Conservation (phyloP, 1,140 invertebrate genomes). For the Brachionus plicatilis region DNA sequence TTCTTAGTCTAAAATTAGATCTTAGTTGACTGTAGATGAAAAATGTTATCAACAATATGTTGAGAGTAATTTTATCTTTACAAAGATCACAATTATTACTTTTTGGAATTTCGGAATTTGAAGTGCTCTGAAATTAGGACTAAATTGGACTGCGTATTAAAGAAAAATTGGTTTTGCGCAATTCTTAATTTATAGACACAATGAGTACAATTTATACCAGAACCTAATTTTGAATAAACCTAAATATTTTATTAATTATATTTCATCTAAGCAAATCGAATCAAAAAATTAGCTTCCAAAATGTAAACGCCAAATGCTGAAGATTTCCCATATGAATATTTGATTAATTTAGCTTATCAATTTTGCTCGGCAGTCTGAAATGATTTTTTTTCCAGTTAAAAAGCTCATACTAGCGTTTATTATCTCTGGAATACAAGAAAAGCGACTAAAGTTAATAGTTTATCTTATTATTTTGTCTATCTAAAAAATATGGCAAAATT, state of each 20-base stretch:
- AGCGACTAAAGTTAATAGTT: neutral
- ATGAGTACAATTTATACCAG: neutral
- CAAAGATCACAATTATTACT: neutral
- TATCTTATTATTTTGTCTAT: neutral
- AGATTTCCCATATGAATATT: neutral
- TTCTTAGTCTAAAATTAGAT: too few species aligned
- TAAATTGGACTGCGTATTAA: neutral
- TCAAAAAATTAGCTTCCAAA: neutral
- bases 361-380: neutral
- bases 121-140: neutral
- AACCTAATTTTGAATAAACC: neutral
- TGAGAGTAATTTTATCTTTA: neutral
- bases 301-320: neutral
- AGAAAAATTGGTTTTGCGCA: neutral
- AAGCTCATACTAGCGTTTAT: neutral
- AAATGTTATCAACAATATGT: too few species aligned
- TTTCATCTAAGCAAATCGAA: neutral
- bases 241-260: neutral
- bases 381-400: neutral
- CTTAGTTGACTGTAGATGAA: too few species aligned
- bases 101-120: neutral
- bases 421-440: neutral
- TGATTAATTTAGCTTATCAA: neutral
- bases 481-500: neutral
- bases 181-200: neutral